These are phyloP conservation scores for Aurelia aurita DNA, from an alignment of 30 jellyfish, hydroid and myxozoan genomes.

Conservation along the genomic window DNA sequence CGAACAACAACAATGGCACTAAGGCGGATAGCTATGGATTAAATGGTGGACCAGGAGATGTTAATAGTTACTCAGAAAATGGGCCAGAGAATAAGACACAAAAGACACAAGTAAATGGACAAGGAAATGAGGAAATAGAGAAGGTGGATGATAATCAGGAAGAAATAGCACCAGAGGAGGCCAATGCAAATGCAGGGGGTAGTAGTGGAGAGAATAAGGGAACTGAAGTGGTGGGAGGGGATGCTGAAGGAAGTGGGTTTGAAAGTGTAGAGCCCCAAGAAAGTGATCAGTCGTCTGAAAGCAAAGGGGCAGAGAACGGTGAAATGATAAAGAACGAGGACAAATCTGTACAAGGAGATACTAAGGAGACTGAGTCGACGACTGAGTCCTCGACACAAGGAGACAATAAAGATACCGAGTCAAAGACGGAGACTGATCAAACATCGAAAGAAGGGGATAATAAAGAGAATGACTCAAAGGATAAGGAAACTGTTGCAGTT, in stretches of 20 bases:
- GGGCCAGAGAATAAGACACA: not conserved
- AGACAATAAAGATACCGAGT: not conserved
- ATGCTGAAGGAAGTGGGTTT: conserved; percentile 40
- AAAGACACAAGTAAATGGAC: conserved; percentile 1
- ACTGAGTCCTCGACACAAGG: not conserved
- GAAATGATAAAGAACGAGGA: not conserved
- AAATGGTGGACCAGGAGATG: conserved; percentile 32
- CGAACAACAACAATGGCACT: not conserved
- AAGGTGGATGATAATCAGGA: not conserved
- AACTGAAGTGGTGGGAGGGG: not conserved
- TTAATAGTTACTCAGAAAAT: not conserved
- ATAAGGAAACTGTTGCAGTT: conserved; percentile 8
- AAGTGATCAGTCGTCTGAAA: not conserved
- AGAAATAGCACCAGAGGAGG: not conserved
- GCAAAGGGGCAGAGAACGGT: not conserved
- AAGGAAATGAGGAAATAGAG: conserved; percentile 16
- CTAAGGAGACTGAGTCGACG: not conserved
- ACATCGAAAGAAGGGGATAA: not conserved
- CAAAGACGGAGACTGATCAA: no score
- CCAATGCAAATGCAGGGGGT: not conserved
- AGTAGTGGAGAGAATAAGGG: not conserved
- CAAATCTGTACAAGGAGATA: not conserved
- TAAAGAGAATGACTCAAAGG: not conserved
- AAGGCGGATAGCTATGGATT: conserved; percentile 3
- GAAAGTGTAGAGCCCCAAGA: conserved; percentile 40